These are phyloP conservation scores for Hydrotaea diabolus DNA, from an alignment of 2,888 invertebrate species.

Conservation along the genomic window DNA sequence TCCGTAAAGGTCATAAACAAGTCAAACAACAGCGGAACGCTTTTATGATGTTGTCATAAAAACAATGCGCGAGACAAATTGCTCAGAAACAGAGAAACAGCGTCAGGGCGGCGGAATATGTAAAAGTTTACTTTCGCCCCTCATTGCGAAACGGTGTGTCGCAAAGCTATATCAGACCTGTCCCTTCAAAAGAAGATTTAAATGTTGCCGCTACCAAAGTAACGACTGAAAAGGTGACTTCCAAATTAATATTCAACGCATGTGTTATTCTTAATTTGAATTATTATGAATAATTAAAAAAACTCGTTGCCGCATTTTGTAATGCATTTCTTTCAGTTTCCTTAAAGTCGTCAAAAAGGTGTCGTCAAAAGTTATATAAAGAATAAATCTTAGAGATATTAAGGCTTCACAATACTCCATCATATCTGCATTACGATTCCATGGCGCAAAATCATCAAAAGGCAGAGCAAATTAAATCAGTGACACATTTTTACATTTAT, in stretches of 20 bases:
- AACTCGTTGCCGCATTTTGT: neutral
- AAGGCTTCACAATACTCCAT: too few relatives aligned
- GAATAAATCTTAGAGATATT: too few relatives aligned
- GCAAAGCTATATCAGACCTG: too few relatives aligned
- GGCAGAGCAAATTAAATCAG: slow-evolving; percentile 4
- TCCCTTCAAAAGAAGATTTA: neutral
- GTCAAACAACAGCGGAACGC: neutral
- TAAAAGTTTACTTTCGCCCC: slow-evolving; percentile 34
- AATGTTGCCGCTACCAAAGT: neutral
- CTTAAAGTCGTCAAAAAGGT: too few relatives aligned
- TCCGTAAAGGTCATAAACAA: neutral
- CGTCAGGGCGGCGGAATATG: neutral
- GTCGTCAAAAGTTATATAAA: too few relatives aligned
- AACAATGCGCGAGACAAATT: neutral
- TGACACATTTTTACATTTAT: slow-evolving; percentile 5
- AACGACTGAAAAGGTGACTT: neutral
- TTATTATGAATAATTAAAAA: slow-evolving; percentile 38
- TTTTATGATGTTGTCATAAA: neutral
- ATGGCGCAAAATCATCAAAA: too few relatives aligned
- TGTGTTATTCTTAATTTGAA: slow-evolving; percentile 27
- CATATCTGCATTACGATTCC: neutral
- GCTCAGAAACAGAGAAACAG: neutral
- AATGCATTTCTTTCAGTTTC: neutral
- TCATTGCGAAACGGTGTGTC: neutral
- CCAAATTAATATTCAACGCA: slow-evolving; percentile 45